These are phyloP conservation scores for Meteorus colon DNA, from an alignment of 2,888 invertebrate genomes.

Conservation along the genomic window DNA sequence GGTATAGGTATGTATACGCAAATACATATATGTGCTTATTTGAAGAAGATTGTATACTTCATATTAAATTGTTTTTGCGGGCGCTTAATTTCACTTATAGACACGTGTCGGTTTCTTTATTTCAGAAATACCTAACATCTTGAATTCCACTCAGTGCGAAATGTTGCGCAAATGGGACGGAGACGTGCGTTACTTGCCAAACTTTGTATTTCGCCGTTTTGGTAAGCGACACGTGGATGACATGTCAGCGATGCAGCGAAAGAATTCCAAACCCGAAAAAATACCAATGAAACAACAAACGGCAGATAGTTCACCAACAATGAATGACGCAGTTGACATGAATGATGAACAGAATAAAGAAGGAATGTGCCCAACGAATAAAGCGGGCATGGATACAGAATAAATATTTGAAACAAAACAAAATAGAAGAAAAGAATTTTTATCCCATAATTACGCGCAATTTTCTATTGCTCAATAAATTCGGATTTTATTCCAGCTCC, in stretches of 20 bases:
- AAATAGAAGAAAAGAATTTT: slow-evolving; percentile 4
- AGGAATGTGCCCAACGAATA: slow-evolving; percentile 11
- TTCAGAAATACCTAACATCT: slow-evolving; percentile 83
- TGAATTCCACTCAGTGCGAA: slow-evolving; percentile 77
- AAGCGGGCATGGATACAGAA: slow-evolving; percentile 48
- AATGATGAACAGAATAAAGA: slow-evolving; percentile 15
- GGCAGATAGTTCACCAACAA: neutral
- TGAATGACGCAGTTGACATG: neutral
- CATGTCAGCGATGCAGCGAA: slow-evolving; percentile 61
- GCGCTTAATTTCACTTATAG: slow-evolving; percentile 26
- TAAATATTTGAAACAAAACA: slow-evolving; percentile 44
- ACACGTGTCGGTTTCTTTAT: slow-evolving; percentile 40
- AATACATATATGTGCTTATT: slow-evolving; percentile 16
- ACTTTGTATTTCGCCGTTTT: slow-evolving; percentile 80
- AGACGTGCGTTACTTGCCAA: slow-evolving; percentile 79
- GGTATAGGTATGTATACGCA: slow-evolving; percentile 76
- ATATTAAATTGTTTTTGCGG: slow-evolving; percentile 3
- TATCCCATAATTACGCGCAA: slow-evolving; percentile 11
- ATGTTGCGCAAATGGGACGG: slow-evolving; percentile 81
- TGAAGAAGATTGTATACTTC: slow-evolving; percentile 13
- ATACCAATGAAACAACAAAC: slow-evolving; percentile 39
- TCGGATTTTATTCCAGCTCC: neutral
- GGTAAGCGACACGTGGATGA: slow-evolving; percentile 70
- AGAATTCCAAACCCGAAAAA: slow-evolving; percentile 52
- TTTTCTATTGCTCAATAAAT: slow-evolving; percentile 6